Percentiles rank a stretch among this genome's conserved stretches.
Evolutionary conservation across 2,797 vertebrate genomes (phyloP).

Genomic region (Tinamus major): DNA sequence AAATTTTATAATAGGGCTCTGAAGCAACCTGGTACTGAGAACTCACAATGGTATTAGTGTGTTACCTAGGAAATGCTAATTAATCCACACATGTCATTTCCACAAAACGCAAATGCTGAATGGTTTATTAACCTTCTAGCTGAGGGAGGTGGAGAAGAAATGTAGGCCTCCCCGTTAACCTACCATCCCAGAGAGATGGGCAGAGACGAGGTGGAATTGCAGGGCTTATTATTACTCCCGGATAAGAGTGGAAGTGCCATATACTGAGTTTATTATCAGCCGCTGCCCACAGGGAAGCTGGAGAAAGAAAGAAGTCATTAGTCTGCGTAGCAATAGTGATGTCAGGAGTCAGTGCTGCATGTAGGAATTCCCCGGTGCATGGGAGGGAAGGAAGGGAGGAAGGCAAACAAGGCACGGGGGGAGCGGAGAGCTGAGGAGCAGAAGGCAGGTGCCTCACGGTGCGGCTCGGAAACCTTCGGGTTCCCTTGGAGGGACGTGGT

Average conservation of each 20-base stretch:
- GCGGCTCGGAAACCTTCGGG: background rate
- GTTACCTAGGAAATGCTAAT: slow-evolving; percentile 55
- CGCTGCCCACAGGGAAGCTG: slow-evolving; percentile 3
- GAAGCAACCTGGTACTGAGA: background rate
- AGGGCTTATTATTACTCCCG: slow-evolving; percentile 28
- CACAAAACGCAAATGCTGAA: background rate
- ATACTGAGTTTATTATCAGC: slow-evolving; percentile 37
- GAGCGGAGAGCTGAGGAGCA: background rate
- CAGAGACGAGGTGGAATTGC: slow-evolving; percentile 22
- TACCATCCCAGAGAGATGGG: background rate
- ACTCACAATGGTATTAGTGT: slow-evolving; percentile 1
- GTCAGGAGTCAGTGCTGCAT: background rate
- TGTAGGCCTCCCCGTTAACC: background rate
- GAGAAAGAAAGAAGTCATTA: slow-evolving; percentile 12
- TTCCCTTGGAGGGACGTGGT: background rate
- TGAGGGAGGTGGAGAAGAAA: background rate
- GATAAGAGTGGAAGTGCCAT: background rate
- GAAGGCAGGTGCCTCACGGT: background rate
- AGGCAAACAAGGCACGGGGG: background rate
- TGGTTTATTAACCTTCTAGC: slow-evolving; percentile 50
- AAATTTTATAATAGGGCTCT: background rate
- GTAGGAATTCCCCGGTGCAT: background rate
- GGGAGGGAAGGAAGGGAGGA: background rate
- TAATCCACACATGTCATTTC: slow-evolving; percentile 25
- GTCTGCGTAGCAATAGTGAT: background rate